Base-by-base conservation (phyloP, 2,113 vertebrate genomes). In the Ovibos moschatus region DNA sequence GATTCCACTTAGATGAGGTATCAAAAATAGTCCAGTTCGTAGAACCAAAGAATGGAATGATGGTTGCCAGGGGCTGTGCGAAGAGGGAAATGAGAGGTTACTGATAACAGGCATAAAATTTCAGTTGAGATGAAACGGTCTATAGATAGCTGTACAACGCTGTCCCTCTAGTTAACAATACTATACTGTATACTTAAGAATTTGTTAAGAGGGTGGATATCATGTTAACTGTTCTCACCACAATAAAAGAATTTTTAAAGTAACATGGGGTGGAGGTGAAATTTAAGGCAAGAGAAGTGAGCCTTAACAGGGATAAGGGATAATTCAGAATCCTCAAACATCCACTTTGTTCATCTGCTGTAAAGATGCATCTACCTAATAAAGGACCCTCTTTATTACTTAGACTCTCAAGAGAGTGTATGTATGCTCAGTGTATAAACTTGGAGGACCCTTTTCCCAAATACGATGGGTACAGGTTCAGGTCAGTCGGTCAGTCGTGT, bases 401-500 rank as follows among this genome's bases (percentile, higher is more conserved):
- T 33, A 23, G 50, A 12, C 43, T 89, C 15, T 74, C 2, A 16
- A 60, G 50, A 58, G 43, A n/a, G 10, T 28, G 8, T 25, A 0
- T 23, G 27, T 50, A 25, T 27, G 50, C 7, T n/a, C 3, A 12
- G 47, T 16, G 4, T 50, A 10, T 14, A 51, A 71, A 5, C 62
- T 93, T 45, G 28, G 33, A 74, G 28, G 30, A 33, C 13, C 78
- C 57, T 74, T 19, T 57, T 53, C 79, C 45, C 88, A n/a, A 78
- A 3, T n/a, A 45, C 0, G 2, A 50, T 53, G 50, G 17, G 17
- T 21, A 19, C 13, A 67, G 30, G n/a, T 21, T 71, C 64, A 36
- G 64, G 19, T 71, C 67, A 71, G 17, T 36, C n/a, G 0, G 9
- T 21, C 64, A 71, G 19, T 71, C 10, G 0, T 40, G n/a, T 71